Percentiles rank a stretch among this genome's conserved stretches.
Evolutionary conservation across 2,888 invertebrate species (phyloP).

Genomic region (Drosophila fungiperda): DNA sequence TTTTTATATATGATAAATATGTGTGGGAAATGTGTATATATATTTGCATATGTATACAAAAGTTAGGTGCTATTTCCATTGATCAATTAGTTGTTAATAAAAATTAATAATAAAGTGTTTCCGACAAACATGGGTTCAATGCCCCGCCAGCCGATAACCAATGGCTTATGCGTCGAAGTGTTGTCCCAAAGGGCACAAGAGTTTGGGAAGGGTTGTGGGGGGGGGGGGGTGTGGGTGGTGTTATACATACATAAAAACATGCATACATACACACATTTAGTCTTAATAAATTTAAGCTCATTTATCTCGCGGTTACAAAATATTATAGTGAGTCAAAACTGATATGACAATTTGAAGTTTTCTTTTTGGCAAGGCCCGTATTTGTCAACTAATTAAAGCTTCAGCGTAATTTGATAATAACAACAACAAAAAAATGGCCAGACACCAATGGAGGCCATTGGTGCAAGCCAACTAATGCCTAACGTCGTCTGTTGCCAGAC

Average conservation of each 20-base stretch:
- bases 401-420: slow-evolving; percentile 48
- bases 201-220: neutral
- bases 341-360: slow-evolving; percentile 11
- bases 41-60: neutral
- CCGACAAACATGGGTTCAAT: neutral
- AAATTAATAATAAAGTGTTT: slow-evolving; percentile 2
- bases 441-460: neutral
- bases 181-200: neutral
- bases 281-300: slow-evolving; percentile 30
- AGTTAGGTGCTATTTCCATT: neutral
- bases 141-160: neutral
- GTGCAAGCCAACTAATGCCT: slow-evolving; percentile 35
- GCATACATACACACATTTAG: neutral
- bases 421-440: neutral
- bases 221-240: no score
- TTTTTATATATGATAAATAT: neutral
- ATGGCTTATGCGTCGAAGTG: neutral
- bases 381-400: slow-evolving; percentile 42
- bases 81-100: neutral
- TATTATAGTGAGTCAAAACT: slow-evolving; percentile 26
- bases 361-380: slow-evolving; percentile 17
- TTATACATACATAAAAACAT: neutral
- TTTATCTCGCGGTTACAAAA: slow-evolving; percentile 24
- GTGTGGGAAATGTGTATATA: neutral
- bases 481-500: slow-evolving; percentile 22